Conservation (phyloP, 2,888 invertebrate genomes). For the Actias luna region DNA sequence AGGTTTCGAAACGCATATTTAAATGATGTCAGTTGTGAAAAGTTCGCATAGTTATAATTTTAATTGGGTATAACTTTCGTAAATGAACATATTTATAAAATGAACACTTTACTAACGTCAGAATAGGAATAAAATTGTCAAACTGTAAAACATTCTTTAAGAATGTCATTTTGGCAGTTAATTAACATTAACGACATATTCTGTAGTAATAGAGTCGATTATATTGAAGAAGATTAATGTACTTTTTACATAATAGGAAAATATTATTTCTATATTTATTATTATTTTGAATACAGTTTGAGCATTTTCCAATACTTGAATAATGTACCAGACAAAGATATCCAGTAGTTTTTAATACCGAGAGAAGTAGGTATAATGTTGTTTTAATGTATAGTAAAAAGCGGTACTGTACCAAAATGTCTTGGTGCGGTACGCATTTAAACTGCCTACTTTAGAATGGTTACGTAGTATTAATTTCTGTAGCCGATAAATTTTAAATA, state of each 20-base stretch:
- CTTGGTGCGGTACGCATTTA: not conserved
- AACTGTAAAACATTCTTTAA: too few relatives aligned
- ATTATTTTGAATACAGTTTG: not conserved
- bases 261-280: not conserved
- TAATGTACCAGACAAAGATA: not conserved
- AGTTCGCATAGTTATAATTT: not conserved
- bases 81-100: conserved; percentile 1
- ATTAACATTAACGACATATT: not conserved
- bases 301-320: not conserved
- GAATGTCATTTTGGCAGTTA: conserved; percentile 2
- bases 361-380: not conserved
- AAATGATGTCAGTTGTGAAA: not conserved
- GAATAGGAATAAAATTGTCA: conserved; percentile 2
- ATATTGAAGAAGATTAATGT: not conserved
- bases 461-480: not conserved
- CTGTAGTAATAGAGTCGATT: not conserved
- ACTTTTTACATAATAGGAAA: not conserved
- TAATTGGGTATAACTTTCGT: not conserved
- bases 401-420: not conserved
- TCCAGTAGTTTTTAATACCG: not conserved
- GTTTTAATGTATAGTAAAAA: not conserved
- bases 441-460: not conserved
- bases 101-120: conserved; percentile 1
- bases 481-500: not conserved
- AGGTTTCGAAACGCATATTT: not conserved